A percentile compares a stretch with the other conserved stretches of the same genome.
Evolutionary conservation across 2,113 vertebrate genomes (phyloP).

Genomic region (Neolamprologus devosi): DNA sequence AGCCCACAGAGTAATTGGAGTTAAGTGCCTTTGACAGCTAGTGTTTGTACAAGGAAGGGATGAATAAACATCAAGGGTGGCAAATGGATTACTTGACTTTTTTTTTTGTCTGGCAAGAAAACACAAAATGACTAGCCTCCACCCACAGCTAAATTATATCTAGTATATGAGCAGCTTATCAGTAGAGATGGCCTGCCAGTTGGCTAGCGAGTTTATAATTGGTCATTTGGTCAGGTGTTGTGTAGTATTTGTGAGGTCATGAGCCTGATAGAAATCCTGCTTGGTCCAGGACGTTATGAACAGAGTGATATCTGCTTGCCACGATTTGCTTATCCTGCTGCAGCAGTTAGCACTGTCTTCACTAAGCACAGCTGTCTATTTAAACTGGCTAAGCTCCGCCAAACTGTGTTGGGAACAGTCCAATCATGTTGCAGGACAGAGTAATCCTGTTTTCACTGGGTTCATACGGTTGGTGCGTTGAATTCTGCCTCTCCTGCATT

Average conservation of each 20-base stretch:
- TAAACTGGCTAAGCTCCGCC: not conserved
- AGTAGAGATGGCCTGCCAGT: not conserved
- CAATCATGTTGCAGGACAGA: not conserved
- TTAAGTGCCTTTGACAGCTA: conserved; percentile 11
- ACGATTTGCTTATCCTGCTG: not conserved
- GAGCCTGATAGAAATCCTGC: not conserved
- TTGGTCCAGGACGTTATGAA: not conserved
- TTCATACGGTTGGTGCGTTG: not conserved
- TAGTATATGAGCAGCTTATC: not conserved
- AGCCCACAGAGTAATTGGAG: not conserved
- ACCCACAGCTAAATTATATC: not conserved
- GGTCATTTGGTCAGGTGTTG: not conserved
- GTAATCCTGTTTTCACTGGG: not conserved
- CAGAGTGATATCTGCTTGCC: not conserved
- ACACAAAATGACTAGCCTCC: not conserved
- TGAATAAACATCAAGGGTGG: conserved; percentile 13
- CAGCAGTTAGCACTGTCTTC: not conserved
- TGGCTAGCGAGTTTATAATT: not conserved
- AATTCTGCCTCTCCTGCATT: not conserved
- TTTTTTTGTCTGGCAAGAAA: not conserved
- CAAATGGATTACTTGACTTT: not conserved
- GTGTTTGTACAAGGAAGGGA: conserved; percentile 32
- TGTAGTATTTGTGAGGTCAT: not conserved
- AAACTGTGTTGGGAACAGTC: not conserved
- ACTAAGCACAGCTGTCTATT: not conserved